These are phyloP conservation scores for Pipistrellus pygmaeus DNA, from an alignment of 2,797 vertebrate genomes.

Conservation along the genomic window DNA sequence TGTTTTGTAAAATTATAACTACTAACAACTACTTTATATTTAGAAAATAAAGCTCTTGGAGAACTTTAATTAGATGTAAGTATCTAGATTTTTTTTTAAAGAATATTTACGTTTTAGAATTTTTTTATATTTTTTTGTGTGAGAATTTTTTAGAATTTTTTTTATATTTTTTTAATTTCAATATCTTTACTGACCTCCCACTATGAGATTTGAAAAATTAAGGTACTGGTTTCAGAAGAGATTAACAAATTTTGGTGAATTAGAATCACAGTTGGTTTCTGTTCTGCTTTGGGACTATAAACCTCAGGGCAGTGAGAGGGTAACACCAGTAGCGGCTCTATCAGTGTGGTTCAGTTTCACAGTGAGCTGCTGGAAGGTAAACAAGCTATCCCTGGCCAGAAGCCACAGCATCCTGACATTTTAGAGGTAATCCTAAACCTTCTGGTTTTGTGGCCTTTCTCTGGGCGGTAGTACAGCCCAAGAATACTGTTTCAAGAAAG, in stretches of 20 bases:
- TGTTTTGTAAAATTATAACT: slow-evolving; percentile 27
- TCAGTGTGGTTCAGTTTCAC: neutral
- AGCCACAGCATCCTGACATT: neutral
- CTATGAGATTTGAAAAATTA: neutral
- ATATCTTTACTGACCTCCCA: slow-evolving; percentile 9
- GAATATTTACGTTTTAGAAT: neutral
- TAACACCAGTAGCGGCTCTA: neutral
- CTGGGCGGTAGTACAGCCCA: neutral
- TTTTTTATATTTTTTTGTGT: neutral
- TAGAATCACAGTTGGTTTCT: neutral
- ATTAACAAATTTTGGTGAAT: neutral
- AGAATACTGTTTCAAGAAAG: neutral
- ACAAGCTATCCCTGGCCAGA: neutral
- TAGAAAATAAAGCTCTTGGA: neutral
- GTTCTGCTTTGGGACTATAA: neutral
- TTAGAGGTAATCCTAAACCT: neutral
- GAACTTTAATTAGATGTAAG: neutral
- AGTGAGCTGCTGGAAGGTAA: neutral
- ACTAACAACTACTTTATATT: neutral
- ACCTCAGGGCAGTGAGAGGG: neutral
- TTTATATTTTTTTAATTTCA: neutral
- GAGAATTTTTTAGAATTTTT: neutral
- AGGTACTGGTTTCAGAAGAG: slow-evolving; percentile 41
- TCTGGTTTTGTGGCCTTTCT: neutral
- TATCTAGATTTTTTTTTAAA: neutral